These are phyloP conservation scores for Margarornis squamiger DNA, from an alignment of 2,797 vertebrate genomes.

Conservation along the genomic window DNA sequence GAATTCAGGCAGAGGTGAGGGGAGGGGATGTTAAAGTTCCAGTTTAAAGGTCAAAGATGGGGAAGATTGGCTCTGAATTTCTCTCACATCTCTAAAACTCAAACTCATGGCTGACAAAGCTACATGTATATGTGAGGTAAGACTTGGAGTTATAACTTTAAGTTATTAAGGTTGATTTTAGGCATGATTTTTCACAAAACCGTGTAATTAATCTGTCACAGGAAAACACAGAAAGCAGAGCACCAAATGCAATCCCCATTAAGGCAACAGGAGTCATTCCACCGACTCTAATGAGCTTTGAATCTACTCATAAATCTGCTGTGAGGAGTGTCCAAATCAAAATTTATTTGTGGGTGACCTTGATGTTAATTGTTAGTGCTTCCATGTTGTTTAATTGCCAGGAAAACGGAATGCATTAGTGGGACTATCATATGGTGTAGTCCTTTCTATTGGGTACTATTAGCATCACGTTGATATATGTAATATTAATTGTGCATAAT, in stretches of 20 bases:
- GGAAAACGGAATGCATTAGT: neutral
- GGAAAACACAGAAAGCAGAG: neutral
- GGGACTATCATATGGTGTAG: neutral
- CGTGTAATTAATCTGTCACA: conserved; percentile 44
- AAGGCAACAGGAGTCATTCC: conserved; percentile 25
- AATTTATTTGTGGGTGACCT: conserved; percentile 58
- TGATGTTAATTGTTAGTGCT: conserved; percentile 45
- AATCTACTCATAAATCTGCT: conserved; percentile 52
- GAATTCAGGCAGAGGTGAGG: neutral
- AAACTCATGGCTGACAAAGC: neutral
- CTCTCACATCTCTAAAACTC: neutral
- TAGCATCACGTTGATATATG: neutral
- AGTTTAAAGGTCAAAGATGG: neutral
- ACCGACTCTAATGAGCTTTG: conserved; percentile 28
- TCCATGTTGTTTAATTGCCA: conserved; percentile 29
- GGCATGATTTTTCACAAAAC: conserved; percentile 34
- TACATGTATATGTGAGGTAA: neutral
- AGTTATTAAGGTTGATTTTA: neutral
- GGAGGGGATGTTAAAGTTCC: neutral
- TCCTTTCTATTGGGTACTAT: neutral
- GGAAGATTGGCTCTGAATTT: neutral
- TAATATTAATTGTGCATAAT: neutral
- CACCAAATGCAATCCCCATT: conserved; percentile 38
- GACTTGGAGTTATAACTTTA: neutral
- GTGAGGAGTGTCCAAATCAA: conserved; percentile 41